Base-by-base conservation (phyloP, 2,888 invertebrate genomes). In the Parnassius apollo region DNA sequence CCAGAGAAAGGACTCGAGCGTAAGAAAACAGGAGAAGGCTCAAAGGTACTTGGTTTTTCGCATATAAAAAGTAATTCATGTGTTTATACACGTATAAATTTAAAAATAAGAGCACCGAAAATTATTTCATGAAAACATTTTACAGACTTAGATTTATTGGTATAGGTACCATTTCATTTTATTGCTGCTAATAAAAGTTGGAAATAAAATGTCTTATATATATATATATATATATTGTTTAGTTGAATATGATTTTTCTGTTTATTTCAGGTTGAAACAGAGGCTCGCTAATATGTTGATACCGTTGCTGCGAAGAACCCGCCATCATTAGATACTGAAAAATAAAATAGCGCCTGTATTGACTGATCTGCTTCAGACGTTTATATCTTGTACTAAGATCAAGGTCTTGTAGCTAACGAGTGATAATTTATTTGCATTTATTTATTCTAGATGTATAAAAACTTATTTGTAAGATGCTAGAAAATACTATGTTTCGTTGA, bases 221-320 rank as follows among this genome's bases (percentile, higher is more conserved):
- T 18, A 18, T 18, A 4, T 35, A 35, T 35, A 35, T 35, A 35
- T 35, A 7, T 35, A 4, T 35, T 7, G 35, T 35, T 35, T 35
- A 0, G 35, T 3, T 22, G 9, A 50, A 50, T 22, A 50, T 22
- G 9, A 9, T 42, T 61, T 52, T 66, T 46, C n/a, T 68, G 46
- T 52, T 2, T 42, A 59, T 81, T 79, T 68, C 90, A 94, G 94
- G 75, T 76, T 93, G 73, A 92, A 89, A 69, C 82, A 91, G 62
- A 89, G 92, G 22, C 77, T 94, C 46, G 90, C 93, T 12, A 91
- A 85, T 70, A 80, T 94, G 57, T 80, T 94, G 69, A 76, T 91
- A 65, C 93, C 94, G 1, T 79, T 94, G 12, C 76, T 94, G 61
- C 82, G 86, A 66, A 85, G 82, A 72, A 82, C 83, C 53, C 85